Evolutionary conservation across 2,113 vertebrate species (phyloP).

Genomic region (Tenrec ecaudatus): DNA sequence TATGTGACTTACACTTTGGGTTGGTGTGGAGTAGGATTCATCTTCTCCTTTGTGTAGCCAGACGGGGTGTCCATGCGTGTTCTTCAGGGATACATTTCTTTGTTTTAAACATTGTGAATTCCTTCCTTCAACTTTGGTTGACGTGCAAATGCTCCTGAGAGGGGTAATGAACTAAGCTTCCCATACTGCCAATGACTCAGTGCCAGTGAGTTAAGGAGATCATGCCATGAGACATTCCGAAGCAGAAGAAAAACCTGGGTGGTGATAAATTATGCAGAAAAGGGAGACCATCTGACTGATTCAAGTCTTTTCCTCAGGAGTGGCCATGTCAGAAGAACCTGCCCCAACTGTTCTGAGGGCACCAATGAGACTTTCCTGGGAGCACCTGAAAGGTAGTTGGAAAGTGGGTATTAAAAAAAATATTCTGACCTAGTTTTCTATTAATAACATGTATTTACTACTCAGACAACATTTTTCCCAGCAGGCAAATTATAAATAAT

Average conservation of each 20-base stretch:
- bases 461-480: conserved; percentile 79
- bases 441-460: conserved; percentile 82
- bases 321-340: conserved; percentile 23
- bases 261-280: background rate
- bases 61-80: too few relatives aligned
- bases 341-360: background rate
- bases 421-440: conserved; percentile 66
- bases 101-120: conserved; percentile 8
- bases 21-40: too few relatives aligned
- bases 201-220: background rate
- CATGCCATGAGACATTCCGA: background rate
- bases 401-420: background rate
- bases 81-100: background rate
- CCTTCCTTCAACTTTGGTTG: background rate
- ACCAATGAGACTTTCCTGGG: background rate
- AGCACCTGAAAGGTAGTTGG: conserved; percentile 25
- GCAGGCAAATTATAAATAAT: conserved; percentile 80
- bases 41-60: too few relatives aligned
- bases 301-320: background rate
- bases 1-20: too few relatives aligned
- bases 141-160: conserved; percentile 32
- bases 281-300: background rate
- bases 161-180: background rate
- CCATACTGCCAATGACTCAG: background rate
- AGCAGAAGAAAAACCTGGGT: background rate